Conservation (phyloP, 2,888 invertebrate species). For the Andrena bicolor region DNA sequence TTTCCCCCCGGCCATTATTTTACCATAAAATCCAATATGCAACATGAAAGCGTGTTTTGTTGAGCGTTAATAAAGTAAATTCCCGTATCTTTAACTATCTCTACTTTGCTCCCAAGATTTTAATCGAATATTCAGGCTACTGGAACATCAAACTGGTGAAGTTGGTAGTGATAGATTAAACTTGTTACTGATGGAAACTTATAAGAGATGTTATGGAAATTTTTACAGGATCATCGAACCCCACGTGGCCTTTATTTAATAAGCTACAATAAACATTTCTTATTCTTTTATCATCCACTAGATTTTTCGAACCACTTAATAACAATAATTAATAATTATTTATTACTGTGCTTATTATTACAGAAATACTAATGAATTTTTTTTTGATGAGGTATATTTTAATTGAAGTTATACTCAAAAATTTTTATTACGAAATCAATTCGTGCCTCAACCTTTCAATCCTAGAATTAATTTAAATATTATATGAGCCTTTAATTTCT, state of each 20-base stretch:
- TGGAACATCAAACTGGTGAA: neutral
- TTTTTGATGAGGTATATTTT: too few relatives aligned
- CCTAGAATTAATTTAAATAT: too few relatives aligned
- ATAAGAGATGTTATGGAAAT: too few relatives aligned
- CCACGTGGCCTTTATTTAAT: neutral
- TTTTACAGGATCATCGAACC: neutral
- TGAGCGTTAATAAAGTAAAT: neutral
- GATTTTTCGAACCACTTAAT: neutral
- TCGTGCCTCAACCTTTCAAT: too few relatives aligned
- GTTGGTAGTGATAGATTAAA: too few relatives aligned
- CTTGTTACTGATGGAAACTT: too few relatives aligned
- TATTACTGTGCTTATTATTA: neutral
- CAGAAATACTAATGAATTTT: neutral
- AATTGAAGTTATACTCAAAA: too few relatives aligned
- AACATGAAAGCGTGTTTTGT: neutral
- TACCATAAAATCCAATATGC: constrained; percentile 4
- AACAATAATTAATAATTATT: neutral
- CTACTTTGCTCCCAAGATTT: neutral
- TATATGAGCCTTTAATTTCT: too few relatives aligned
- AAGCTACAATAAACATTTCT: neutral
- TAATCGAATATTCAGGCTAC: neutral
- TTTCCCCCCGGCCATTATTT: neutral
- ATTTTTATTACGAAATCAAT: too few relatives aligned
- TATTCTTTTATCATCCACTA: neutral
- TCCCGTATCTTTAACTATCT: neutral